Percentiles rank a stretch among this genome's conserved stretches.
These are phyloP conservation scores for Heliconius eleuchia DNA, from an alignment of 1,140 invertebrate species.

Conservation along the genomic window DNA sequence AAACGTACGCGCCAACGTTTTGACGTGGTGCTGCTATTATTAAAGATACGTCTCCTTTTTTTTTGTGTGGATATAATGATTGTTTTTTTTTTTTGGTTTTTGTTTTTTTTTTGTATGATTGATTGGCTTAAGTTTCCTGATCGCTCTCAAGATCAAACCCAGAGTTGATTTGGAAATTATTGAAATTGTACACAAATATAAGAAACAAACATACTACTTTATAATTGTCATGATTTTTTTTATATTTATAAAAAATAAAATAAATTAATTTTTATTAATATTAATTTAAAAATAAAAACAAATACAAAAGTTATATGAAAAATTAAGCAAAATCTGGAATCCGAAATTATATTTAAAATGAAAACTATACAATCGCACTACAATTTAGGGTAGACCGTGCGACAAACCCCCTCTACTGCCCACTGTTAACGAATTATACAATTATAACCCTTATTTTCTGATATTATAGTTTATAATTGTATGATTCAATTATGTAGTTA, in stretches of 20 bases:
- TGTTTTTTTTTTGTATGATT: too few relatives aligned
- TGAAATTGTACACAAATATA: too few relatives aligned
- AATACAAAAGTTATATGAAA: background rate
- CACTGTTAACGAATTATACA: conserved; percentile 43
- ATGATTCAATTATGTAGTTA: conserved; percentile 40
- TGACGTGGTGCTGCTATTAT: conserved; percentile 9
- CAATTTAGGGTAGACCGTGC: conserved; percentile 64
- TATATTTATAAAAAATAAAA: too few relatives aligned
- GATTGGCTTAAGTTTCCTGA: too few relatives aligned
- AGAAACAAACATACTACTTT: too few relatives aligned
- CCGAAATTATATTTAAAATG: conserved; percentile 60
- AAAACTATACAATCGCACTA: conserved; percentile 71
- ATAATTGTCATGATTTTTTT: too few relatives aligned
- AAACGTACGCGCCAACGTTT: conserved; percentile 36
- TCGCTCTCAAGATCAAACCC: too few relatives aligned
- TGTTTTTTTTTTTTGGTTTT: background rate
- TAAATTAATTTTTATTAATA: too few relatives aligned
- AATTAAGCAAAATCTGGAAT: conserved; percentile 23
- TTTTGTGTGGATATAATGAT: background rate
- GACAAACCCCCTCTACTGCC: conserved; percentile 63
- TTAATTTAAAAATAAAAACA: too few relatives aligned
- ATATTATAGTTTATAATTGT: conserved; percentile 41
- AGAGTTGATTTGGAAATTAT: too few relatives aligned
- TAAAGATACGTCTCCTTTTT: conserved; percentile 17
- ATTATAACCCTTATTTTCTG: conserved; percentile 34